Conservation (phyloP, 1,140 invertebrate species). For the Zaprionus nigranus region DNA sequence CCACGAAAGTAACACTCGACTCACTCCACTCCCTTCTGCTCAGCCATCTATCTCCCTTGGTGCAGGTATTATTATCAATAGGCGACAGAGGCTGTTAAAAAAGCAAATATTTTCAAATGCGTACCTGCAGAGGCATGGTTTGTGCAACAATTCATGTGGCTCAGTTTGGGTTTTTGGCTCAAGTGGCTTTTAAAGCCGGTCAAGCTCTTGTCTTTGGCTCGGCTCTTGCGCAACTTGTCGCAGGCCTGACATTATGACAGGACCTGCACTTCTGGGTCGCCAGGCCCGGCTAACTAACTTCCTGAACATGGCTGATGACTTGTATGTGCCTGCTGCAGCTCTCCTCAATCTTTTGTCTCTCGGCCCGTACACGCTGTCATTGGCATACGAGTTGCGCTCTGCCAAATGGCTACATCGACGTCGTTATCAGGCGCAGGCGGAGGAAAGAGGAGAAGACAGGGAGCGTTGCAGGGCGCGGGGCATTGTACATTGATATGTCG, state of each 20-base stretch:
- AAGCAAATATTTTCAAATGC: constrained; percentile 36
- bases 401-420: constrained; percentile 60
- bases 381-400: constrained; percentile 56
- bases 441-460: neutral
- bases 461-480: constrained; percentile 30
- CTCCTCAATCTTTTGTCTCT: constrained; percentile 71
- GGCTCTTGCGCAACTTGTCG: constrained; percentile 69
- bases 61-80: constrained; percentile 36
- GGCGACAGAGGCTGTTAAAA: constrained; percentile 15
- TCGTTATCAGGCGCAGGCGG: constrained; percentile 21
- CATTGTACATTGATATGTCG: constrained; percentile 66
- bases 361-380: constrained; percentile 61
- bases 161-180: constrained; percentile 7
- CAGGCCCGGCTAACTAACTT: constrained; percentile 75
- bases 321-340: constrained; percentile 60
- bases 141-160: constrained; percentile 25
- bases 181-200: constrained; percentile 39
- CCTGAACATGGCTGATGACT: constrained; percentile 79
- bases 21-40: neutral
- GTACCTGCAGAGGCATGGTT: neutral
- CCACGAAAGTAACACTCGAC: constrained; percentile 60
- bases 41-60: no score
- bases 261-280: constrained; percentile 42
- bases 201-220: constrained; percentile 19
- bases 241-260: constrained; percentile 73